Evolutionary conservation across 2,113 vertebrate genomes (phyloP).

Genomic region (Salminus brasiliensis): DNA sequence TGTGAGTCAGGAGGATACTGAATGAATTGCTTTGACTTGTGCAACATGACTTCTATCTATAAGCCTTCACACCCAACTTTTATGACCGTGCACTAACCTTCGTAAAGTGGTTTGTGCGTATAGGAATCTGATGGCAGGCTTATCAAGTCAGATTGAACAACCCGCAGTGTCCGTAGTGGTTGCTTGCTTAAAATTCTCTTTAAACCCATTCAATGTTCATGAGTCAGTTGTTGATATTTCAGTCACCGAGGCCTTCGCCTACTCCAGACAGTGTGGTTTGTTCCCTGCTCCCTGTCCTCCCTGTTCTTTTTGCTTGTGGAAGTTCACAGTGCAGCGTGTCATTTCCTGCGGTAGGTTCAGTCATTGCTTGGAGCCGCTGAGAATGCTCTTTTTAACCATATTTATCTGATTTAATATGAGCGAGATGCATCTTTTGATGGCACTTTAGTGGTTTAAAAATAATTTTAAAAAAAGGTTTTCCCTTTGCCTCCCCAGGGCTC

Average conservation of each 20-base stretch:
- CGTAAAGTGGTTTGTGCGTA: neutral
- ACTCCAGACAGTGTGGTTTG: no score
- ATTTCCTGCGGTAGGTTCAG: conserved; percentile 5
- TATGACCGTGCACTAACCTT: conserved; percentile 5
- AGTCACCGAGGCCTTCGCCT: neutral
- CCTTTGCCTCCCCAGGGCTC: neutral
- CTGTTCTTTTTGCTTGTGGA: neutral
- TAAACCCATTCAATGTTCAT: neutral
- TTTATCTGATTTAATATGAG: neutral
- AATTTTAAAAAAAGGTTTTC: no score
- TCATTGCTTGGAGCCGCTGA: neutral
- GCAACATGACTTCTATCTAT: neutral
- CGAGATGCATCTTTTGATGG: neutral
- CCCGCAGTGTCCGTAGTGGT: no score
- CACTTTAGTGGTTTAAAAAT: neutral
- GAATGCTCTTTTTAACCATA: no score
- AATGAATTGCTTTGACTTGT: neutral
- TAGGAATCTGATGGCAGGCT: neutral
- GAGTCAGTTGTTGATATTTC: neutral
- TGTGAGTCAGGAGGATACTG: neutral
- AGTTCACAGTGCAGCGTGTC: neutral
- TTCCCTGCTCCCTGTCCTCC: no score
- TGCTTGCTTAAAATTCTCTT: no score
- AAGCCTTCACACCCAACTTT: conserved; percentile 30
- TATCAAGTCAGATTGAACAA: neutral